These are phyloP conservation scores for Drosophila jambulina DNA, from an alignment of 1,140 invertebrate species.

Conservation along the genomic window DNA sequence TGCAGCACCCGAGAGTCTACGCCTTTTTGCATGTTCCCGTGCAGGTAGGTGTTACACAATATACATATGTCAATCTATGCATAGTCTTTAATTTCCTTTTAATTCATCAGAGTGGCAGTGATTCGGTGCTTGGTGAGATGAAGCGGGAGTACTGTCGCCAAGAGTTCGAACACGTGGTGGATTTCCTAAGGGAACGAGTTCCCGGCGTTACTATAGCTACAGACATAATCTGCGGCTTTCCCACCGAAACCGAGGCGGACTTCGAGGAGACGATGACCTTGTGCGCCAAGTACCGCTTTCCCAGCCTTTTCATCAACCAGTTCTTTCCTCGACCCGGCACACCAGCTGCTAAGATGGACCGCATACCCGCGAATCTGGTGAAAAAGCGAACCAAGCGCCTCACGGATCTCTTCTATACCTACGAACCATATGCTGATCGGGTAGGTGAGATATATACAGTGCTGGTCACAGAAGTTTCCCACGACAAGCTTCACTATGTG, in stretches of 20 bases:
- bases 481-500: constrained; percentile 96
- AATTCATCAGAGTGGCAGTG: constrained; percentile 90
- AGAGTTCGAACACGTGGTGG: constrained; percentile 96
- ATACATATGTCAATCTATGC: accelerated
- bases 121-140: constrained; percentile 97
- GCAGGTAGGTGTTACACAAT: constrained; percentile 86
- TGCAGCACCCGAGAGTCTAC: constrained; percentile 96
- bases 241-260: constrained; percentile 96
- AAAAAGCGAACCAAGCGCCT: constrained; percentile 95
- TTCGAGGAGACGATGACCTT: constrained; percentile 95
- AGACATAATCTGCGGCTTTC: constrained; percentile 99
- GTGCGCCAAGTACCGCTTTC: constrained; percentile 95
- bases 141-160: constrained; percentile 95
- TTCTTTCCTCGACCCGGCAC: constrained; percentile 98
- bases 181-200: constrained; percentile 92
- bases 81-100: background rate
- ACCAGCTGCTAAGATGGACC: constrained; percentile 95
- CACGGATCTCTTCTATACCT: constrained; percentile 96
- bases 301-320: constrained; percentile 98
- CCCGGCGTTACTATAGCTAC: constrained; percentile 95
- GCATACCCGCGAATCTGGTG: constrained; percentile 92
- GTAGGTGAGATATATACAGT: constrained; percentile 92
- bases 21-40: constrained; percentile 98
- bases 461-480: constrained; percentile 96
- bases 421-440: constrained; percentile 93